Conservation (phyloP, 2,888 invertebrate genomes). For the Mactromeris polynyma region DNA sequence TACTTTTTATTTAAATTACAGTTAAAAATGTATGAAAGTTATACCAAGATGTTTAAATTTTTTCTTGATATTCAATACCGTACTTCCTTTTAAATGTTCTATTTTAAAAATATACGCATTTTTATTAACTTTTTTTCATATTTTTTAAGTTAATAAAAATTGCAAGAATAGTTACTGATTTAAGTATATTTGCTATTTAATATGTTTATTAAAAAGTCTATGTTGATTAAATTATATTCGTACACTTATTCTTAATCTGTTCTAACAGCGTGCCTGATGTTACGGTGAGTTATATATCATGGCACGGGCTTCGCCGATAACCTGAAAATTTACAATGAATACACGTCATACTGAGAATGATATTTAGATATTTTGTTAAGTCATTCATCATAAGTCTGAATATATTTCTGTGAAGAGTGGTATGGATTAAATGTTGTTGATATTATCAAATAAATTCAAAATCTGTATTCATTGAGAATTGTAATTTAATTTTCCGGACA, state of each 20-base stretch:
- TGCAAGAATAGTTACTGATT: too few relatives aligned
- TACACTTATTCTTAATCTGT: background rate
- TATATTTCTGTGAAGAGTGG: background rate
- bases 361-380: background rate
- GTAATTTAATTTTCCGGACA: background rate
- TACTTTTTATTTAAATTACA: too few relatives aligned
- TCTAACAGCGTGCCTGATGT: background rate
- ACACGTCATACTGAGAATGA: background rate
- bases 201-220: background rate
- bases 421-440: background rate
- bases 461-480: background rate
- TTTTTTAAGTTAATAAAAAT: too few relatives aligned
- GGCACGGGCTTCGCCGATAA: background rate
- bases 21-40: too few relatives aligned
- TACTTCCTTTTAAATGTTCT: too few relatives aligned
- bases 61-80: too few relatives aligned
- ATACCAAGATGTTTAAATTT: too few relatives aligned
- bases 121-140: too few relatives aligned
- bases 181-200: background rate
- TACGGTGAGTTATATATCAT: background rate
- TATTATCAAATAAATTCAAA: background rate
- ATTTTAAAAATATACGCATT: too few relatives aligned
- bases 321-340: background rate
- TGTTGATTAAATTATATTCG: background rate
- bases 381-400: background rate